Base-by-base conservation (phyloP, 1,140 invertebrate genomes). In the Habropoda laboriosa region DNA sequence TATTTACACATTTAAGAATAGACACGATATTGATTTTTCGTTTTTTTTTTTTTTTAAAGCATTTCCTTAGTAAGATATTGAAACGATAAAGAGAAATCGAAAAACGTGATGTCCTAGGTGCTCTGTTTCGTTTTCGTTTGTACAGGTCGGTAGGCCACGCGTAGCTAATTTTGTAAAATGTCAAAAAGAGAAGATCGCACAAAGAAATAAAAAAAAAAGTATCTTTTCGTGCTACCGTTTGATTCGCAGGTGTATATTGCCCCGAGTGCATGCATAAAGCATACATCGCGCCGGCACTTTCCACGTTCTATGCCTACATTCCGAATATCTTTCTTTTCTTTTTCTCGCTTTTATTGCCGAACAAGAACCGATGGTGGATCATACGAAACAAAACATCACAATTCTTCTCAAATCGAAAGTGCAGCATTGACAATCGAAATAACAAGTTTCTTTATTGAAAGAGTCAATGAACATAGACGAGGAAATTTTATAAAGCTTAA, bases 341-440 rank as follows among this genome's bases (percentile, higher is more conserved):
- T 67, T 66, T 58, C 38, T 32, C 45, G n/a, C n/a, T n/a, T 70
- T 58, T 30, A 64, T 40, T 40, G 75, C 21, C 51, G n/a, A 51
- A 30, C 32, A 38, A 63, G 71, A 66, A 67, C n/a, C n/a, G n/a
- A n/a, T n/a, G n/a, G n/a, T n/a, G 47, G 58, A 78, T 66, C 68
- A 63, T 66, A 74, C 74, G 45, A 58, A 74, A 77, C 24, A 42
- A 45, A 55, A 66, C 53, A 58, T 61, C 58, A 61, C 66, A 63
- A 60, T 57, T 70, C 72, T 76, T 68, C 80, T 63, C 71, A 81
- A 87, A 88, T 88, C 89, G 92, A 93, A 92, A 93, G 91, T 92
- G 90, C 89, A 93, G 92, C 92, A 91, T 91, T 89, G 92, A 93
- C 92, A 93, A 93, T 93, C 92, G 89, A 92, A 90, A 89, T 90